A percentile compares a stretch with the other conserved stretches of the same genome.
Conservation (phyloP, 2,888 invertebrate species). For the Pogonocherus hispidulus region DNA sequence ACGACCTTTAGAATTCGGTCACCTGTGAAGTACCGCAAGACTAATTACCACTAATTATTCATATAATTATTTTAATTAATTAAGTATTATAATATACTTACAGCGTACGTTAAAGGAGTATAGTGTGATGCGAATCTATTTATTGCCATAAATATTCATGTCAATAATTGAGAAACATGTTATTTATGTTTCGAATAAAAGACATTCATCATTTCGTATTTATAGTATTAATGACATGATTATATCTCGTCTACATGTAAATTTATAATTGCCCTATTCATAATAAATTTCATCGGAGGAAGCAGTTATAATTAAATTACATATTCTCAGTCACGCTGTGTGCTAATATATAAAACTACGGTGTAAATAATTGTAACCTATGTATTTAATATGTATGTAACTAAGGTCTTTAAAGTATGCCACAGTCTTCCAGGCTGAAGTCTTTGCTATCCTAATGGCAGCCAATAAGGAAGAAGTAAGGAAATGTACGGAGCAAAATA, state of each 20-base stretch:
- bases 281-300: constrained; percentile 34
- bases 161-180: constrained; percentile 19
- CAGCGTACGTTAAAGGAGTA: not conserved
- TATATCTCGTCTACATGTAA: constrained; percentile 36
- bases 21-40: not conserved
- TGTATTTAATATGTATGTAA: too few species aligned
- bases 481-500: too few species aligned
- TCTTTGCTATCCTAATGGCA: too few species aligned
- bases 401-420: too few species aligned
- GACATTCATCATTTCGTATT: constrained; percentile 17
- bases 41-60: constrained; percentile 6
- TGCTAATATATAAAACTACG: not conserved
- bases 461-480: too few species aligned
- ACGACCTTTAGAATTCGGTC: constrained; percentile 15
- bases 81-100: constrained; percentile 19
- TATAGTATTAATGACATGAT: constrained; percentile 34
- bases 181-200: constrained; percentile 10
- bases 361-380: too few species aligned
- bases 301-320: constrained; percentile 38
- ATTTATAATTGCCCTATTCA: constrained; percentile 40
- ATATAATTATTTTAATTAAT: constrained; percentile 28
- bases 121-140: constrained; percentile 5
- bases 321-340: not conserved
- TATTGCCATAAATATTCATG: constrained; percentile 21
- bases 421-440: too few species aligned